Evolutionary conservation across 1,140 invertebrate genomes (phyloP).

Genomic region (Tetraneura akinire): DNA sequence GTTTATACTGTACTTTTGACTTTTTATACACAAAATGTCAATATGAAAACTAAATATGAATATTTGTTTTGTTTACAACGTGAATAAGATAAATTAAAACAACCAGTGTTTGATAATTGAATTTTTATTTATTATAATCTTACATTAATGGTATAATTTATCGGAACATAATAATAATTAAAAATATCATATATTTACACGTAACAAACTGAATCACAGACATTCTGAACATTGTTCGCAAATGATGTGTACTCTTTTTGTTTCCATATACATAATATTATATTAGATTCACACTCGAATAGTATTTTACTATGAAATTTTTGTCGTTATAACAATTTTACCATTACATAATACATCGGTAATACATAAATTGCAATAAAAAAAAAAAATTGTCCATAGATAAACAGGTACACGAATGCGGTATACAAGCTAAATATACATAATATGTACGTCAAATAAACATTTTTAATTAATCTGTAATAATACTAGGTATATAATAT

Average conservation of each 20-base stretch:
- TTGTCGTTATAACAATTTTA: conserved; percentile 15
- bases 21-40: too few relatives aligned
- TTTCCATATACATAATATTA: conserved; percentile 1
- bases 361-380: conserved; percentile 16
- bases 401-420: conserved; percentile 20
- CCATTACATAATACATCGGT: conserved; percentile 1
- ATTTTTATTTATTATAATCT: conserved; percentile 38
- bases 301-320: neutral
- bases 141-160: conserved; percentile 49
- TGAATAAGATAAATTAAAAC: neutral
- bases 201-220: conserved; percentile 46
- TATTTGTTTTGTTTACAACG: too few relatives aligned
- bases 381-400: neutral
- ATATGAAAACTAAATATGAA: too few relatives aligned
- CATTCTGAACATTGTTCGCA: conserved; percentile 46
- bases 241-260: conserved; percentile 46
- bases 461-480: conserved; percentile 16
- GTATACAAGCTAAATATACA: conserved; percentile 1
- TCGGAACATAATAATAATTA: conserved; percentile 42
- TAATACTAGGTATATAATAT: conserved; percentile 17
- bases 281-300: neutral
- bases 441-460: neutral
- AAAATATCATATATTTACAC: conserved; percentile 38
- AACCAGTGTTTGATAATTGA: conserved; percentile 16
- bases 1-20: too few relatives aligned